Percentiles rank a stretch among this genome's conserved stretches.
Conservation (phyloP, 1,140 invertebrate genomes). For the Temnothorax nylanderi region DNA sequence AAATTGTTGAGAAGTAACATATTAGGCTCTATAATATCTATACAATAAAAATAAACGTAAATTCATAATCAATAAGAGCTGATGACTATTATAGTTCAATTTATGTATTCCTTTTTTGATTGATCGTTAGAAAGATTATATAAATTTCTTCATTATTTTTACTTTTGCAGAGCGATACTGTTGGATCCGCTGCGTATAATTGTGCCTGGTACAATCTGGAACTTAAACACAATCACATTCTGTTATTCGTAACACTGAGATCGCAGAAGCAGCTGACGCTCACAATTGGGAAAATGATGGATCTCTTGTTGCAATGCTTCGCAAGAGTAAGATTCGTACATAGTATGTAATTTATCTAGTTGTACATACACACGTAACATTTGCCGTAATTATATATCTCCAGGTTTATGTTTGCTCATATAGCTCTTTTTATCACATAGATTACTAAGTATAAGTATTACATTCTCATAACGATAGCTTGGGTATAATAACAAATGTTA, state of each 20-base stretch:
- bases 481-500: background rate
- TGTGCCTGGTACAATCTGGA: constrained; percentile 49
- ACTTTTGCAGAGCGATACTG: constrained; percentile 38
- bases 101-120: background rate
- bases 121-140: no score
- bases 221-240: background rate
- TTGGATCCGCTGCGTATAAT: constrained; percentile 21
- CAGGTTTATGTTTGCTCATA: background rate
- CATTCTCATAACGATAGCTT: background rate
- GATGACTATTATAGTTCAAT: background rate
- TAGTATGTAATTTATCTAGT: background rate
- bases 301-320: constrained; percentile 57
- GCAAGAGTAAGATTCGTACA: constrained; percentile 44
- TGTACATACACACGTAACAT: background rate
- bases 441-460: background rate
- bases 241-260: constrained; percentile 52
- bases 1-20: no score
- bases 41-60: background rate
- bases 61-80: background rate
- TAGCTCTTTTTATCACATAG: background rate
- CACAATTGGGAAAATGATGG: constrained; percentile 37
- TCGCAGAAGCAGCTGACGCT: constrained; percentile 46
- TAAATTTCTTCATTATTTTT: background rate
- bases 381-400: background rate
- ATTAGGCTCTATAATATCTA: no score